A percentile compares a stretch with the other conserved stretches of the same genome.
Evolutionary conservation across 2,888 invertebrate genomes (phyloP).

Genomic region (Perizoma affinitatum): DNA sequence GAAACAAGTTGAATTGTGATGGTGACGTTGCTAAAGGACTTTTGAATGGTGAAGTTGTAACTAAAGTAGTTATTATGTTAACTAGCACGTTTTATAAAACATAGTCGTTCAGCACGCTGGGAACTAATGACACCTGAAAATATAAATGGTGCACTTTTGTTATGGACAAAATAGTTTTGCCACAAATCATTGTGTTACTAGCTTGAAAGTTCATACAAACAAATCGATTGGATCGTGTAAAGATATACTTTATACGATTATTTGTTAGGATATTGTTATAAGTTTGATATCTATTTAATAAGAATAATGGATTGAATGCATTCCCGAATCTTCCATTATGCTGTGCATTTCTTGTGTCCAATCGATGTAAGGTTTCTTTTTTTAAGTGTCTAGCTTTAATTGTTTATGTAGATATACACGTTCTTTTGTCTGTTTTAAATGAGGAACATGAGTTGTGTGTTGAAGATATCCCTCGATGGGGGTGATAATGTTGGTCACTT

Average conservation of each 20-base stretch:
- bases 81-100: constrained; percentile 51
- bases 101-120: constrained; percentile 58
- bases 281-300: constrained; percentile 63
- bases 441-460: constrained; percentile 5
- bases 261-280: constrained; percentile 68
- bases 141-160: constrained; percentile 53
- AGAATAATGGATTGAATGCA: constrained; percentile 63
- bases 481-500: constrained; percentile 35
- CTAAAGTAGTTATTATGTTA: constrained; percentile 44
- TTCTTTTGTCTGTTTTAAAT: constrained; percentile 49
- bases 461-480: constrained; percentile 52
- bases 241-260: constrained; percentile 60
- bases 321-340: constrained; percentile 73
- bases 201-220: constrained; percentile 43
- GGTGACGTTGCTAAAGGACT: constrained; percentile 14
- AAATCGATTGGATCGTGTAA: constrained; percentile 49
- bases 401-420: constrained; percentile 31
- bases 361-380: constrained; percentile 38
- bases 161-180: constrained; percentile 45
- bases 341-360: constrained; percentile 62
- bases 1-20: constrained; percentile 10
- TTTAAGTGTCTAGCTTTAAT: constrained; percentile 35
- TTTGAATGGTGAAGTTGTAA: constrained; percentile 13
- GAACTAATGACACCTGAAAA: constrained; percentile 50
- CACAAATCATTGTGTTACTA: constrained; percentile 48